These are phyloP conservation scores for Kryptopterus vitreolus DNA, from an alignment of 2,797 vertebrate genomes.

Conservation along the genomic window DNA sequence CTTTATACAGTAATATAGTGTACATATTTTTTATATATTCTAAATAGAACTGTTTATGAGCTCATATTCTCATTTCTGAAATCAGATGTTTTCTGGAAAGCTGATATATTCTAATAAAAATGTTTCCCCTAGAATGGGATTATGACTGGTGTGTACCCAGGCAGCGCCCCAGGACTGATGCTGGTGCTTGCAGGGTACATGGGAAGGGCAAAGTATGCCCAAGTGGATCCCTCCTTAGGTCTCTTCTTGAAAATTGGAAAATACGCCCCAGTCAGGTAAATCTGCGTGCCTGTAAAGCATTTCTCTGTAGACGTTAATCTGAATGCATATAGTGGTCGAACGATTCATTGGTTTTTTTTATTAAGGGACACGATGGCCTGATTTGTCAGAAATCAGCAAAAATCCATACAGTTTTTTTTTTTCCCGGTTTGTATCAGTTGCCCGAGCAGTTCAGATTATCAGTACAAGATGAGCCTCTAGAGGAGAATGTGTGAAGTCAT, in stretches of 20 bases:
- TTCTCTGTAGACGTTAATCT: not conserved
- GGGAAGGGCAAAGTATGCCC: conserved; percentile 78
- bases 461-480: too few species aligned
- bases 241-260: conserved; percentile 65
- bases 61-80: not conserved
- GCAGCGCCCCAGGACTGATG: conserved; percentile 80
- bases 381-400: too few species aligned
- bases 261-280: conserved; percentile 76
- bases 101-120: not conserved
- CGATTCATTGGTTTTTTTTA: too few species aligned
- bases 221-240: conserved; percentile 81
- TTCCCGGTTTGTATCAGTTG: too few species aligned
- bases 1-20: not conserved
- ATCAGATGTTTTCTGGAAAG: not conserved
- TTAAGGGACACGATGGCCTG: too few species aligned
- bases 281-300: not conserved
- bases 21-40: not conserved
- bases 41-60: not conserved
- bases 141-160: conserved; percentile 82
- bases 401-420: too few species aligned
- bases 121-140: conserved; percentile 79
- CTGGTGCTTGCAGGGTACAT: conserved; percentile 82
- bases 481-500: too few species aligned
- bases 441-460: too few species aligned
- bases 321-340: not conserved